A percentile compares a stretch with the other conserved stretches of the same genome.
phyloP scores from a whole-genome alignment of 2,113 vertebrate genomes.

The Oreochromis spilurus region DNA sequence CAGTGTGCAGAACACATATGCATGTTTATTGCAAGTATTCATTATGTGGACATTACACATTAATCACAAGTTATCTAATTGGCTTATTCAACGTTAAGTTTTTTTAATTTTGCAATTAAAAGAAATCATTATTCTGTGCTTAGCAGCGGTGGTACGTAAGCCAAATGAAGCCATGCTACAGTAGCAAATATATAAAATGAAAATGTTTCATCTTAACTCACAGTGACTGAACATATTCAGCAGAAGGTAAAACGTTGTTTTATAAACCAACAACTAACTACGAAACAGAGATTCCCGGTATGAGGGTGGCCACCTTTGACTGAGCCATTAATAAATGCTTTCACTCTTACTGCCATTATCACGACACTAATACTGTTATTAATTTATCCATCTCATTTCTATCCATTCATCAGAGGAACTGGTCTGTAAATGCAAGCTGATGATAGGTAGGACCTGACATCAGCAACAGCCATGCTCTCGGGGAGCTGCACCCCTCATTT shows the following conservation, averaged over 20 bases:
- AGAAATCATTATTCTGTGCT: neutral
- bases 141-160: neutral
- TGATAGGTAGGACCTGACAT: neutral
- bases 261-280: constrained; percentile 56
- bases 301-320: constrained; percentile 36
- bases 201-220: neutral
- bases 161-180: neutral
- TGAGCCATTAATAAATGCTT: constrained; percentile 70
- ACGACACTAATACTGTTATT: constrained; percentile 55
- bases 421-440: neutral
- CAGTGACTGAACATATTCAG: constrained; percentile 5
- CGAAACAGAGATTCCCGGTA: constrained; percentile 3
- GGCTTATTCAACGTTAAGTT: neutral
- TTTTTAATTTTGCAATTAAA: neutral
- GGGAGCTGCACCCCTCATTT: neutral
- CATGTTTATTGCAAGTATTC: neutral
- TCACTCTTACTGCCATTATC: constrained; percentile 51
- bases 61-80: neutral
- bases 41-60: neutral
- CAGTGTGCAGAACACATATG: neutral
- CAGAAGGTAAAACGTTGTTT: constrained; percentile 33
- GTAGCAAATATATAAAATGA: neutral
- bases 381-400: constrained; percentile 46
- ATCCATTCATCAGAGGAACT: constrained; percentile 54
- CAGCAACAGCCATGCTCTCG: neutral